Evolutionary conservation across 1,140 invertebrate genomes (phyloP).

Genomic region (Laupala kohalensis): DNA sequence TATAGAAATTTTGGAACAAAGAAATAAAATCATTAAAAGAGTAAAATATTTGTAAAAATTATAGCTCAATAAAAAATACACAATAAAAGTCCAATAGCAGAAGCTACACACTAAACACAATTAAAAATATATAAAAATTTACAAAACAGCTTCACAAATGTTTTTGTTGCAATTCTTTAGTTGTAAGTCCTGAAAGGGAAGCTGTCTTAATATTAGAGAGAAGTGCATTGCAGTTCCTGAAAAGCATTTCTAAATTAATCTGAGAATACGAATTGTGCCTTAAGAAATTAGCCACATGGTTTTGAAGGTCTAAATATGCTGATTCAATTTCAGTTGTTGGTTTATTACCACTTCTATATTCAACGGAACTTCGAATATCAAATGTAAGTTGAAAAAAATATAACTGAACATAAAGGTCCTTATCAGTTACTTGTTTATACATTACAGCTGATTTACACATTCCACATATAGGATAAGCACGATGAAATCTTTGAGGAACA

Average conservation of each 20-base stretch:
- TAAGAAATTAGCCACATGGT: not conserved
- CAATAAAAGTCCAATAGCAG: no score
- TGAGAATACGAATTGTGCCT: not conserved
- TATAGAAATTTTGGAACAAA: no score
- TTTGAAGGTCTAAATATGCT: not conserved
- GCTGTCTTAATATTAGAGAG: no score
- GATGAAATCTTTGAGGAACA: slow-evolving; percentile 42
- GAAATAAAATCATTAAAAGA: no score
- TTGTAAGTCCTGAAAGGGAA: no score
- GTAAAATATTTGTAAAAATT: no score
- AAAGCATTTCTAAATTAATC: not conserved
- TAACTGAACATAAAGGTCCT: not conserved
- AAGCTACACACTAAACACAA: no score
- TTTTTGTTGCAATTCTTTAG: no score
- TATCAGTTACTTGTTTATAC: slow-evolving; percentile 42
- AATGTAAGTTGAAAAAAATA: not conserved
- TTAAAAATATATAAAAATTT: no score
- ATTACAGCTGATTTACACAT: slow-evolving; percentile 59
- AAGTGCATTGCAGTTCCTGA: not conserved
- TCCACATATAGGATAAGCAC: slow-evolving; percentile 59
- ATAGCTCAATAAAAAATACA: no score
- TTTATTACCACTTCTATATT: not conserved
- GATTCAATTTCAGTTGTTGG: not conserved
- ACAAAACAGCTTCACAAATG: no score
- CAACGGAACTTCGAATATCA: not conserved